Base-by-base conservation (phyloP, 1,140 invertebrate genomes). In the Ips typographus region DNA sequence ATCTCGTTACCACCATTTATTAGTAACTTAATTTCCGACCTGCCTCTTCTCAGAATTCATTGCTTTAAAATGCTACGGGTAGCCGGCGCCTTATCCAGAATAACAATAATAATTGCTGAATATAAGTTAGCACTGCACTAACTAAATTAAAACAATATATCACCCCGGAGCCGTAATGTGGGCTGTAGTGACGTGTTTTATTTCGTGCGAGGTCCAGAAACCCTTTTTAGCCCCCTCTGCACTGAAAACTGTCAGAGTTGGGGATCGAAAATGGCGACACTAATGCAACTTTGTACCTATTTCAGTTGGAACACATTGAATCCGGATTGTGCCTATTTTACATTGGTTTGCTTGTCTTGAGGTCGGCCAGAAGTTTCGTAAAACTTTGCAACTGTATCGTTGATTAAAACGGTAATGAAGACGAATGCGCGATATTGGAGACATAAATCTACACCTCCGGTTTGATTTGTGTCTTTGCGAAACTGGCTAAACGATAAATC, bases 401-500 rank as follows among this genome's bases (percentile, higher is more conserved):
- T 61, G 59, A 61, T 61, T 44, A 61, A 61, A 61, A 8, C 47
- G n/a, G 59, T 61, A 61, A 61, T 61, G 59, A 61, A 61, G 43
- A 61, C 41, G 59, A 38, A 61, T 61, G 59, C 3, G 37, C 41
- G 43, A 43, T 61, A 61, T 61, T 61, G 59, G 43, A 61, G 39
- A 61, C 59, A 61, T 61, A 61, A 61, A 61, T 61, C 59, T 61
- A 40, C 59, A 61, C 59, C 59, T 61, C 40, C 47, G 47, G 59
- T 61, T 61, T 61, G 59, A 61, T 61, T 61, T 61, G 59, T 61
- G 59, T 61, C 59, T 61, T 61, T 61, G 44, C 42, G 59, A 61
- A 61, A 61, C 59, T 47, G 59, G 59, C 38, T 61, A 37, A 8
- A 37, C 59, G 59, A 61, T 61, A 61, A 61, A 61, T 61, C 43